These are phyloP conservation scores for Xestoiulus laeticollis DNA, from an alignment of 2,888 invertebrate genomes.

Conservation along the genomic window DNA sequence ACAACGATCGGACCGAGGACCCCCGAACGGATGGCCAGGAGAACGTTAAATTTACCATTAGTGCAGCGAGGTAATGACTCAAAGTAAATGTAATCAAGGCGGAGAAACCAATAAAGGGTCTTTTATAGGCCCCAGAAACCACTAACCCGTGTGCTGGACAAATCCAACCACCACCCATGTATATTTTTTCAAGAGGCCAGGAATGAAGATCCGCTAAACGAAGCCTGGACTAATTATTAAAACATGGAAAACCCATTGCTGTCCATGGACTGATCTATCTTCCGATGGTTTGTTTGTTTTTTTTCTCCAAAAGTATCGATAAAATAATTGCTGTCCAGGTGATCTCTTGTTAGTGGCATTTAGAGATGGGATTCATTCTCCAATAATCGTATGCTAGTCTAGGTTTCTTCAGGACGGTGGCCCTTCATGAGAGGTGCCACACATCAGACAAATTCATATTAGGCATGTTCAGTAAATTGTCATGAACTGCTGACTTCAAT, in stretches of 20 bases:
- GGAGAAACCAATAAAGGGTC: constrained; percentile 22
- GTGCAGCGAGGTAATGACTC: constrained; percentile 11
- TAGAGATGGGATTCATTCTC: no score
- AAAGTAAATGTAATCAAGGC: constrained; percentile 34
- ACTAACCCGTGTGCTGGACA: neutral
- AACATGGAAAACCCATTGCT: neutral
- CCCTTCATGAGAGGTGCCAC: no score
- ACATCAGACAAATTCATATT: no score
- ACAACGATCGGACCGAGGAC: neutral
- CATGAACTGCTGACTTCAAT: no score
- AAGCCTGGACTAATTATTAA: neutral
- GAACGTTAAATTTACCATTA: constrained; percentile 22
- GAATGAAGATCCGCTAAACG: neutral
- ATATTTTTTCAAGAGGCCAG: neutral
- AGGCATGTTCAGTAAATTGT: no score
- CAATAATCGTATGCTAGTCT: no score
- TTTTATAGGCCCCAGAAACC: constrained; percentile 22
- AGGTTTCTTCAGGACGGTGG: no score
- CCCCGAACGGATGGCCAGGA: constrained; percentile 11
- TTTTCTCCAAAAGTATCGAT: no score
- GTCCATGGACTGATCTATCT: no score
- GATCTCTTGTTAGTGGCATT: no score
- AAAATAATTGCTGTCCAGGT: no score
- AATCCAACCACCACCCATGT: neutral
- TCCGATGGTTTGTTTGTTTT: no score